These are phyloP conservation scores for Laticauda colubrina DNA, from an alignment of 2,113 vertebrate species.

Conservation along the genomic window DNA sequence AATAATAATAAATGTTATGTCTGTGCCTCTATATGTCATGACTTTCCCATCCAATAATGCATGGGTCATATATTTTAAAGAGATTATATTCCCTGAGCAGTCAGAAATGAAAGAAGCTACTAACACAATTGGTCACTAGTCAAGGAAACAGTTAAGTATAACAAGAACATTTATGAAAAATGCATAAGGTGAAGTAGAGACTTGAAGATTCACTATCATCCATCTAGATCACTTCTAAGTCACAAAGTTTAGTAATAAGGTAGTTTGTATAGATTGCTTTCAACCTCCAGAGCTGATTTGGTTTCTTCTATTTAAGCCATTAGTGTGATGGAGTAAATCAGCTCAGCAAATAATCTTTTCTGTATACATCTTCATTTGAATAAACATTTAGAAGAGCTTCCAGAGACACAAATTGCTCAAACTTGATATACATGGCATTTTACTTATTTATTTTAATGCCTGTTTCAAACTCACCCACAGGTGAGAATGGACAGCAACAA, in stretches of 20 bases:
- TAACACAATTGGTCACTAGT: neutral
- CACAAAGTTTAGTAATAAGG: conserved; percentile 13
- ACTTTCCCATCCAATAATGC: neutral
- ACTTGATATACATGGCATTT: neutral
- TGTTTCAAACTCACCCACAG: neutral
- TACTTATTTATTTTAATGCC: neutral
- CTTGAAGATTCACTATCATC: conserved; percentile 21
- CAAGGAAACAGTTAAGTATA: neutral
- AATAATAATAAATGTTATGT: neutral
- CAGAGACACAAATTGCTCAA: neutral
- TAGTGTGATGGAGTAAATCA: conserved; percentile 4
- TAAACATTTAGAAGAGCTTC: neutral
- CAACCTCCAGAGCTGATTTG: neutral
- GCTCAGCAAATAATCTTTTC: conserved; percentile 2
- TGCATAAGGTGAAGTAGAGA: conserved; percentile 3
- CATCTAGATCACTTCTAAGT: conserved; percentile 20
- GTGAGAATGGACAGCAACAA: neutral
- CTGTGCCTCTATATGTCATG: neutral
- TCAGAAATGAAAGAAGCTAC: conserved; percentile 19
- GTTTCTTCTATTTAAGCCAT: conserved; percentile 7
- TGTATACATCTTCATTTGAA: neutral
- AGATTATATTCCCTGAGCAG: neutral
- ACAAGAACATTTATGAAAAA: conserved; percentile 14
- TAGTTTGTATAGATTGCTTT: conserved; percentile 11
- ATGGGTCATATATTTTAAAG: neutral